Percentiles rank a stretch among this genome's conserved stretches.
Evolutionary conservation across 2,797 vertebrate species (phyloP).

Genomic region (Mionectes olivaceus): DNA sequence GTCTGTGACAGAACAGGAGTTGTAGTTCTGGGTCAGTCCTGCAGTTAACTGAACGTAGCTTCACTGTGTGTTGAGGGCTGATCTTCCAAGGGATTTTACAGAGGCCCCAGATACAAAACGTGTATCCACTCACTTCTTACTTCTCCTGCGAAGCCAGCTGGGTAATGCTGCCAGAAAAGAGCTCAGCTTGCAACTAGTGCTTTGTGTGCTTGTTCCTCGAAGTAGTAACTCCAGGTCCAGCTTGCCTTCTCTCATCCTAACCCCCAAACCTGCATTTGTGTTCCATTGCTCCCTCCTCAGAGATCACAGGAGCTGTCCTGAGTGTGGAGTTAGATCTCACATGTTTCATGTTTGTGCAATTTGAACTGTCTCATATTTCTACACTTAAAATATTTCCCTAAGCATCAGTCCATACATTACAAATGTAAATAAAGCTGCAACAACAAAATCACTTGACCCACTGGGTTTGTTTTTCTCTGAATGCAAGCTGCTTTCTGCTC

Average conservation of each 20-base stretch:
- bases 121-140: neutral
- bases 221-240: neutral
- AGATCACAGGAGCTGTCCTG: constrained; percentile 29
- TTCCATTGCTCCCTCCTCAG: constrained; percentile 22
- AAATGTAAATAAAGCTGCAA: constrained; percentile 71
- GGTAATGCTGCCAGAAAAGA: neutral
- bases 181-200: constrained; percentile 8
- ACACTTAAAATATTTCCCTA: constrained; percentile 1
- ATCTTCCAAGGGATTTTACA: neutral
- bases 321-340: constrained; percentile 26
- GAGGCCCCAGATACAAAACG: neutral
- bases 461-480: constrained; percentile 64
- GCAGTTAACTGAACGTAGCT: neutral
- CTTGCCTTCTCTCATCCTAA: constrained; percentile 39
- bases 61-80: neutral
- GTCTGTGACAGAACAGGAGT: neutral
- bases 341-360: constrained; percentile 49
- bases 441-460: constrained; percentile 46
- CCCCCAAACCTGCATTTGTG: neutral
- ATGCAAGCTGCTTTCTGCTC: constrained; percentile 11
- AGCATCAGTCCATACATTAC: constrained; percentile 42
- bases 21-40: neutral
- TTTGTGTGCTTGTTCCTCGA: constrained; percentile 13
- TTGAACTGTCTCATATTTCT: constrained; percentile 53
- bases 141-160: neutral